These are phyloP conservation scores for Actinostola sp. DNA, from an alignment of 92 coral and sea anemone genomes.

Conservation along the genomic window DNA sequence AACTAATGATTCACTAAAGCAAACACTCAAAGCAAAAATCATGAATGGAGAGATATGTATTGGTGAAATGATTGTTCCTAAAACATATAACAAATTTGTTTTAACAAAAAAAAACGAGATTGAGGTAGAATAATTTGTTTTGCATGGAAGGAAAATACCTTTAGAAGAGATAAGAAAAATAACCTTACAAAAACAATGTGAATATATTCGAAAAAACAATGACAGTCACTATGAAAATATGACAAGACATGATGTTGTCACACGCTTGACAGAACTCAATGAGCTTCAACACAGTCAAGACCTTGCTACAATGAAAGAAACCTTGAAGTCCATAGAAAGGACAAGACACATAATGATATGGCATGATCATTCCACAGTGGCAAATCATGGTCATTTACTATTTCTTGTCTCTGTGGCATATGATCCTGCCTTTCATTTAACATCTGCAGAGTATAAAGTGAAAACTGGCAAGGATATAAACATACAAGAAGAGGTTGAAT, in stretches of 20 bases:
- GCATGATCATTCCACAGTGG: constrained; percentile 47
- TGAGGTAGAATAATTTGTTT: constrained; percentile 15
- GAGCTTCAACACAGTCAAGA: constrained; percentile 12
- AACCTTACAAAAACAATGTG: constrained; percentile 1
- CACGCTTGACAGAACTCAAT: constrained; percentile 13
- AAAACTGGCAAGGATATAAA: constrained; percentile 29
- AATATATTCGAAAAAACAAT: constrained; percentile 13
- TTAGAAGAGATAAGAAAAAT: constrained; percentile 30
- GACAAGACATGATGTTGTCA: constrained; percentile 6
- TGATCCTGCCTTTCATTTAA: constrained; percentile 32
- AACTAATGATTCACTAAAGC: constrained; percentile 15
- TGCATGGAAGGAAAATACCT: constrained; percentile 28
- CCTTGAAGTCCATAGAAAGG: constrained; percentile 18
- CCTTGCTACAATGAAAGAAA: constrained; percentile 2
- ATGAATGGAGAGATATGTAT: constrained; percentile 24
- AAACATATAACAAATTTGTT: constrained; percentile 22
- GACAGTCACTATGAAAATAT: constrained; percentile 21
- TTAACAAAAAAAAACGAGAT: constrained; percentile 26
- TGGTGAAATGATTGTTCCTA: constrained; percentile 45
- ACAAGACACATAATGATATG: constrained; percentile 47
- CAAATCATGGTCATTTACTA: constrained; percentile 43
- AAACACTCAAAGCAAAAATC: constrained; percentile 23
- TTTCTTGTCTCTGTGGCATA: constrained; percentile 28
- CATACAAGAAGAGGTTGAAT: constrained; percentile 28
- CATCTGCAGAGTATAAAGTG: constrained; percentile 28